Base-by-base conservation (phyloP, 2,797 vertebrate genomes). In the Lepilemur ruficaudatus region DNA sequence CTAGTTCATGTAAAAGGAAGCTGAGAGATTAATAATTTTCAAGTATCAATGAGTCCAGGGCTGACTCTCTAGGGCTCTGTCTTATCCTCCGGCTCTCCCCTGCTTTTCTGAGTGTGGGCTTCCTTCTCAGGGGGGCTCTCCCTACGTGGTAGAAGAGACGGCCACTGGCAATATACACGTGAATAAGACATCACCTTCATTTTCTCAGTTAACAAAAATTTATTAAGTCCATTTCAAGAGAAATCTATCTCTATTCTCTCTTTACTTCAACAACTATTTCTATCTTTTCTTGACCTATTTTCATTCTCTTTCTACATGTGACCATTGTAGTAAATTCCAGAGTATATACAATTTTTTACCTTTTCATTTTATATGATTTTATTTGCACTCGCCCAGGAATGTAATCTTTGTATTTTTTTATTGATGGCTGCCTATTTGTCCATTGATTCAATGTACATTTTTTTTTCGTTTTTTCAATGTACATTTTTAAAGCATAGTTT, bases 181-280 rank as follows among this genome's bases (percentile, higher is more conserved):
- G 20, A 86, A 14, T 75, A 78, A 69, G 22, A 89, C 14, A 35
- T 52, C 20, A 7, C 69, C 50, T 76, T 15, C 69, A 50, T 69
- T 91, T 13, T 48, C 84, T 75, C 18, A 81, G 43, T 78, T 75
- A 72, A 61, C 85, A 93, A 59, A 85, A 89, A 91, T 23, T 10
- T 86, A 83, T 75, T 84, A 72, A 85, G 15, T 80, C 57, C 10
- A 81, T 81, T 94, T 85, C 50, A 28, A 76, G 46, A 96, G 38
- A 84, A 88, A 63, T 52, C 38, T 28, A 43, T 55, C 43, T 93
- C 5, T 55, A 41, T 75, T 69, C 5, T 69, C 5, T 38, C 9
- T 84, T 91, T 70, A 57, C 32, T 59, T 86, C 76, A 18, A 32
- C 4, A 67, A 57, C 4, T 46, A 70, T 70, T 83, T 89, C 23